Percentiles rank a stretch among this genome's conserved stretches.
Conservation (phyloP, 1,140 invertebrate genomes). For the Drosophila rufa region DNA sequence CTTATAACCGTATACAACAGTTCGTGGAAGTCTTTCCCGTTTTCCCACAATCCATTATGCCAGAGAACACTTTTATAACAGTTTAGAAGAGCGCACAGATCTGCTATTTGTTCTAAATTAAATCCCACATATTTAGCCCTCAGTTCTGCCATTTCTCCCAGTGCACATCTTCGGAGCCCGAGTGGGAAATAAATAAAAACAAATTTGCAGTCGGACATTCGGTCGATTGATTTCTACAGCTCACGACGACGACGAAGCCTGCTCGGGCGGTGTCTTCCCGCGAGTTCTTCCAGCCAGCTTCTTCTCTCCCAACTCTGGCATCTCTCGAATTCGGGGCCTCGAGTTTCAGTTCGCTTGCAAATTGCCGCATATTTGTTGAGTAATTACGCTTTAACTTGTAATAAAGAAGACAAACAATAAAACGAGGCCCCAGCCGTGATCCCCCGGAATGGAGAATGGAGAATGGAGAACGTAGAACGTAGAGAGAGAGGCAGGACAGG, state of each 20-base stretch:
- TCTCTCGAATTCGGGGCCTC: background rate
- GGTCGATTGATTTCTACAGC: constrained; percentile 74
- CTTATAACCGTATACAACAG: too few relatives aligned
- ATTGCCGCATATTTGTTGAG: constrained; percentile 83
- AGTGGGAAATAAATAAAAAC: constrained; percentile 70
- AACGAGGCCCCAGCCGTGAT: constrained; percentile 67
- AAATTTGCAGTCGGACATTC: constrained; percentile 70
- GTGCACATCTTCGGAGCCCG: constrained; percentile 5
- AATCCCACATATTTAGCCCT: background rate
- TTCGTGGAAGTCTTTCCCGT: too few relatives aligned
- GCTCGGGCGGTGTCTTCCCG: constrained; percentile 13
- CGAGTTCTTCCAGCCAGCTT: constrained; percentile 8
- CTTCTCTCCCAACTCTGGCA: background rate
- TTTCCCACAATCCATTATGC: too few relatives aligned
- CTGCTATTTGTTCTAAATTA: too few relatives aligned
- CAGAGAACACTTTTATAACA: too few relatives aligned
- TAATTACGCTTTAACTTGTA: constrained; percentile 84
- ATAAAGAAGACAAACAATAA: constrained; percentile 84
- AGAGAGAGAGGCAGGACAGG: background rate
- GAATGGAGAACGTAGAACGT: too few relatives aligned
- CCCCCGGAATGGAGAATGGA: constrained; percentile 6
- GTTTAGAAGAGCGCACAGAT: too few relatives aligned
- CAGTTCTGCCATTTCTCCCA: background rate
- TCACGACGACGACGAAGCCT: constrained; percentile 41
- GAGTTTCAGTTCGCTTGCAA: constrained; percentile 61